phyloP scores from a whole-genome alignment of 2,888 invertebrate genomes.

The Drosophila sordidapex region DNA sequence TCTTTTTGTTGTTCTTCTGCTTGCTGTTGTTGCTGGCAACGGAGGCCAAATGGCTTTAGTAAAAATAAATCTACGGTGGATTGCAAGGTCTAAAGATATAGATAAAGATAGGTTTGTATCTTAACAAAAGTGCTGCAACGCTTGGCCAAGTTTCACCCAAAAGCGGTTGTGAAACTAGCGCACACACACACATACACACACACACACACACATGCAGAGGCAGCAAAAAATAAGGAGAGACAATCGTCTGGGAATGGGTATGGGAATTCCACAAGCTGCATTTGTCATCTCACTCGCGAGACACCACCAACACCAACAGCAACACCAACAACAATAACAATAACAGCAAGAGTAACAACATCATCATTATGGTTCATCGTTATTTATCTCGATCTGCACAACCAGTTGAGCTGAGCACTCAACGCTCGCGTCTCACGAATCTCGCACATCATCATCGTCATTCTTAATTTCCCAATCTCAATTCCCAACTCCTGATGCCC shows the following conservation, averaged over 20 bases:
- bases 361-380: conserved; percentile 30
- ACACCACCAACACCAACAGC: conserved; percentile 7
- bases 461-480: conserved; percentile 44
- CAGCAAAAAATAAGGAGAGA: conserved; percentile 48
- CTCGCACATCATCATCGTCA: conserved; percentile 24
- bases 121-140: conserved; percentile 12
- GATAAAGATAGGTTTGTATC: conserved; percentile 24
- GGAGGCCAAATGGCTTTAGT: conserved; percentile 11
- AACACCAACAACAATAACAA: conserved; percentile 22
- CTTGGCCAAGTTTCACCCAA: conserved; percentile 53
- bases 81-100: conserved; percentile 17
- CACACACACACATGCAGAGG: not conserved
- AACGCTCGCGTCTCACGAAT: conserved; percentile 13
- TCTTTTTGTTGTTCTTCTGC: conserved; percentile 12
- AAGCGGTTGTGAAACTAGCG: conserved; percentile 51
- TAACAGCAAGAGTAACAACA: conserved; percentile 20
- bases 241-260: conserved; percentile 58
- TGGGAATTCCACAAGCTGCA: conserved; percentile 54
- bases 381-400: conserved; percentile 44
- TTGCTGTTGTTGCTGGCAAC: conserved; percentile 4
- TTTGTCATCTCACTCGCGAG: conserved; percentile 40
- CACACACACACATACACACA: conserved; percentile 28
- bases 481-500: not conserved
- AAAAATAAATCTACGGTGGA: not conserved
- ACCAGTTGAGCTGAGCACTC: conserved; percentile 29